Conservation (phyloP, 2,797 vertebrate genomes). For the Anguilla marmorata region DNA sequence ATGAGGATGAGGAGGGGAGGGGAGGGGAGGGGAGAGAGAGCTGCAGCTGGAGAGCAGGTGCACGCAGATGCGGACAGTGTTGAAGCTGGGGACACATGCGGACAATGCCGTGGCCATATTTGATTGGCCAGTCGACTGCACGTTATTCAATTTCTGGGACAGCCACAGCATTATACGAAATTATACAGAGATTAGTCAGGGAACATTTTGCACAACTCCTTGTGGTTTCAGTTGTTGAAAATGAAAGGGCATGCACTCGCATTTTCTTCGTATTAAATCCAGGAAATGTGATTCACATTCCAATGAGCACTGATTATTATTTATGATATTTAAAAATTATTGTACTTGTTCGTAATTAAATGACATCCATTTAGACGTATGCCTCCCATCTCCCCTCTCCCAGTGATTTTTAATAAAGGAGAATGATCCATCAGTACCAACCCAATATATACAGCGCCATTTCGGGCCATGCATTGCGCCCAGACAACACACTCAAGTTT, state of each 20-base stretch:
- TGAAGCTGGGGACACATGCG: not conserved
- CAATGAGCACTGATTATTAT: not conserved
- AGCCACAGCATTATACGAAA: not conserved
- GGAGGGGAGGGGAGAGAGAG: not conserved
- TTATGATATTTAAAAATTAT: not conserved
- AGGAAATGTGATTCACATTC: not conserved
- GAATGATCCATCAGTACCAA: not conserved
- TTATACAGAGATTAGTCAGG: slow-evolving; percentile 9
- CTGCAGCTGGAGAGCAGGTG: slow-evolving; percentile 55
- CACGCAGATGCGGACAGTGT: not conserved
- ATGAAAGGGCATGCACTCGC: not conserved
- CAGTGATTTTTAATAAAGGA: not conserved
- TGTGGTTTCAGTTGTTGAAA: not conserved
- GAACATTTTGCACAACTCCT: slow-evolving; percentile 9
- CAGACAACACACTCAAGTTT: not conserved
- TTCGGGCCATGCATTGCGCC: not conserved
- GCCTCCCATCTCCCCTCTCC: not conserved
- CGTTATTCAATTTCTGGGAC: not conserved
- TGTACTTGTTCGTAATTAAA: not conserved
- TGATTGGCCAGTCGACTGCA: not conserved
- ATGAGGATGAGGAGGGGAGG: not conserved
- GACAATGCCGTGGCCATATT: not conserved
- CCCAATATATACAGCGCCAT: not conserved
- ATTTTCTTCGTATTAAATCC: not conserved
- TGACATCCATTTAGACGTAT: not conserved